Evolutionary conservation across 2,888 invertebrate genomes (phyloP).

Genomic region (Pachymerium ferrugineum): DNA sequence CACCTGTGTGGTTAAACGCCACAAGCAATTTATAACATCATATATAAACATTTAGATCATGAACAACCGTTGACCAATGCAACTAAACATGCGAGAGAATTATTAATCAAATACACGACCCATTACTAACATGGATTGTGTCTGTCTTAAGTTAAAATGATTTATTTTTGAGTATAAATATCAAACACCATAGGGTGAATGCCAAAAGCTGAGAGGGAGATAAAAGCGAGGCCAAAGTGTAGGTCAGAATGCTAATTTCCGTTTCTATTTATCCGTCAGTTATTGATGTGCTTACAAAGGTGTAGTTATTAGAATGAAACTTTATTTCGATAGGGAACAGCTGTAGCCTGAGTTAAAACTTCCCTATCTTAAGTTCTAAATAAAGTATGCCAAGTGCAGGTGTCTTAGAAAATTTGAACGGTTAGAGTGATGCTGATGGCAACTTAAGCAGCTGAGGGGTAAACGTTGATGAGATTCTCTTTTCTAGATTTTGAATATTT

Average conservation of each 20-base stretch:
- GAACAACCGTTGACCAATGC: neutral
- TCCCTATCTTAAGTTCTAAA: neutral
- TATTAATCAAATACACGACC: conserved; percentile 11
- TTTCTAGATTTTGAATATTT: neutral
- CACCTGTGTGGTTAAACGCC: conserved; percentile 15
- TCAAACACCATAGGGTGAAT: neutral
- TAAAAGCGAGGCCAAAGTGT: conserved; percentile 3
- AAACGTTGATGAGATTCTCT: conserved; percentile 6
- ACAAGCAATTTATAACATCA: conserved; percentile 7
- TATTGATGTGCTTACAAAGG: neutral
- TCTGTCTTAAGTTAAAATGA: neutral
- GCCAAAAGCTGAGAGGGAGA: conserved; percentile 4
- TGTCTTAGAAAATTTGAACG: neutral
- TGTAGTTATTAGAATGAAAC: neutral
- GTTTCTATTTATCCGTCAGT: neutral
- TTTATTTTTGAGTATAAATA: neutral
- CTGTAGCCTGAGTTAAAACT: neutral
- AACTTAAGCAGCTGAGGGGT: conserved; percentile 10
- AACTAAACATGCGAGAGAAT: neutral
- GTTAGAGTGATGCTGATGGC: conserved; percentile 1
- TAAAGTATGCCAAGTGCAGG: conserved; percentile 6
- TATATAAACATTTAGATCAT: neutral
- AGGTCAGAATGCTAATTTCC: conserved; percentile 25
- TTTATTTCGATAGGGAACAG: conserved; percentile 14
- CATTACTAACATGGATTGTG: neutral